A percentile compares a stretch with the other conserved stretches of the same genome.
These are phyloP conservation scores for Trimorus sp. DNA, from an alignment of 2,888 invertebrate genomes.

Conservation along the genomic window DNA sequence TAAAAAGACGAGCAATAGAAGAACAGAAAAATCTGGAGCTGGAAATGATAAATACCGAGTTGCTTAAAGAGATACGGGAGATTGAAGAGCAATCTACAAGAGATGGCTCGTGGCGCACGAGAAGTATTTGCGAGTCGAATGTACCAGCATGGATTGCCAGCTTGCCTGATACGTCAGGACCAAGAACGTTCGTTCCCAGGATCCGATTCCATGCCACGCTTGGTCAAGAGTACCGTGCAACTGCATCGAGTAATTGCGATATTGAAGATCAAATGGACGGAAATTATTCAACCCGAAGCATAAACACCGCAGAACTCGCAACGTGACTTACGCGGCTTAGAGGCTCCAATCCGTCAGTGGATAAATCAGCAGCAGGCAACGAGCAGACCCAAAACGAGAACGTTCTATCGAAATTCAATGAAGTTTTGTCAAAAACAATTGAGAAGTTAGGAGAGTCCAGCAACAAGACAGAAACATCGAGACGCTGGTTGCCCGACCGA, in stretches of 20 bases:
- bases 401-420: conserved; percentile 11
- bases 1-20: conserved; percentile 59
- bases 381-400: not conserved
- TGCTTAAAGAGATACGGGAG: conserved; percentile 8
- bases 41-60: conserved; percentile 24
- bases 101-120: not conserved
- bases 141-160: not conserved
- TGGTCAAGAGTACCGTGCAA: not conserved
- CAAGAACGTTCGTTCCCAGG: not conserved
- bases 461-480: not conserved
- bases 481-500: conserved; percentile 22
- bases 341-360: not conserved
- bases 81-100: conserved; percentile 2
- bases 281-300: not conserved
- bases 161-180: conserved; percentile 36
- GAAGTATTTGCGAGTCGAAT: not conserved
- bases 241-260: not conserved
- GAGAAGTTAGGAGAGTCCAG: not conserved
- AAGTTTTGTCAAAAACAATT: conserved; percentile 8
- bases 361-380: no score
- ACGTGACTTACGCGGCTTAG: not conserved
- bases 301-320: not conserved
- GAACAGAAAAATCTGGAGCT: conserved; percentile 38
- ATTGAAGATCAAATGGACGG: not conserved
- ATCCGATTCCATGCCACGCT: no score